Conservation (phyloP, 1,140 invertebrate species). For the Drosophila novamexicana region DNA sequence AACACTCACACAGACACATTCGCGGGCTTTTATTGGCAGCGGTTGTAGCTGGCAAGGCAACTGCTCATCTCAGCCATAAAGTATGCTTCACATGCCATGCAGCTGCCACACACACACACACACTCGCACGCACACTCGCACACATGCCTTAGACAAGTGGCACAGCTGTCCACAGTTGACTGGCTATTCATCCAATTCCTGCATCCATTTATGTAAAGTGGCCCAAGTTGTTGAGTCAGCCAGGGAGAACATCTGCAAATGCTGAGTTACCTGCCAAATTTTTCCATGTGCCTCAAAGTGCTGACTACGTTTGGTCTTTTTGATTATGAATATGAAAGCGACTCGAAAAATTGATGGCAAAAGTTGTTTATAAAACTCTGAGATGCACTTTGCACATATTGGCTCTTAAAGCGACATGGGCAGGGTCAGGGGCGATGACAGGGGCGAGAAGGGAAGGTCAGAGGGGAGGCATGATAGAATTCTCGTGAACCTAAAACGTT, state of each 20-base stretch:
- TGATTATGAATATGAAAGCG: constrained; percentile 40
- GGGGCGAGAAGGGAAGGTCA: neutral
- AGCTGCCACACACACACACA: constrained; percentile 25
- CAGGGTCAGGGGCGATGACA: too few species aligned
- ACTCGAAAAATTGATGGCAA: constrained; percentile 6
- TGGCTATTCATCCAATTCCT: constrained; percentile 49
- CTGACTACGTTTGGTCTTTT: constrained; percentile 9
- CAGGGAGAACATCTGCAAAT: neutral
- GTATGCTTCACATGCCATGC: constrained; percentile 44
- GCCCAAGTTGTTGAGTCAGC: constrained; percentile 29
- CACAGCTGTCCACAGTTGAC: constrained; percentile 49
- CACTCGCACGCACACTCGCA: constrained; percentile 2
- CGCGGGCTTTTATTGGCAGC: constrained; percentile 60
- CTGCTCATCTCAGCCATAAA: constrained; percentile 44
- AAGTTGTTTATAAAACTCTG: constrained; percentile 16
- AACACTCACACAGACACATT: neutral
- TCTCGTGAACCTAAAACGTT: constrained; percentile 50
- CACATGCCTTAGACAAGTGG: constrained; percentile 34
- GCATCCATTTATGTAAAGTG: constrained; percentile 53
- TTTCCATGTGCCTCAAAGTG: constrained; percentile 1
- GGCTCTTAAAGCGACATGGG: neutral
- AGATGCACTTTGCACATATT: constrained; percentile 8
- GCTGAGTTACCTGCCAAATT: constrained; percentile 4
- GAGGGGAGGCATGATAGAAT: neutral
- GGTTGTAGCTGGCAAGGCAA: constrained; percentile 31